Conservation (phyloP, 2,888 invertebrate genomes). For the Zeuzera pyrina region DNA sequence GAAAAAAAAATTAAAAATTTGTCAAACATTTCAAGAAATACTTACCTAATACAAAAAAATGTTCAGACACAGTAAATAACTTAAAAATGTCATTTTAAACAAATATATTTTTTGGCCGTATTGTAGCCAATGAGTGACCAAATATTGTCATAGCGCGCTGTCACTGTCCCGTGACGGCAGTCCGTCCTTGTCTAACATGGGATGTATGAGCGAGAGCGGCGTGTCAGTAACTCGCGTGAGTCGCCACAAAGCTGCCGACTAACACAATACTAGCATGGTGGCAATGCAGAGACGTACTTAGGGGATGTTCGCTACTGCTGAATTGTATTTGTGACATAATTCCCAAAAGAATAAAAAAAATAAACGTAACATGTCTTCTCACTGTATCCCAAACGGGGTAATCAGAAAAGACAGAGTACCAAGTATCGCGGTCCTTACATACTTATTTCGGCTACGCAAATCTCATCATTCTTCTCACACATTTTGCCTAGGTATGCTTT, state of each 20-base stretch:
- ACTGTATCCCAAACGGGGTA: too few relatives aligned
- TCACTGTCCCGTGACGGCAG: conserved; percentile 39
- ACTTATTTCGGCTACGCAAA: too few relatives aligned
- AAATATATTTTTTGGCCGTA: conserved; percentile 10
- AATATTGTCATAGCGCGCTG: conserved; percentile 47
- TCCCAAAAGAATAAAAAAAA: background rate
- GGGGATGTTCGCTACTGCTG: background rate
- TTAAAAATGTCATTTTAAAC: too few relatives aligned
- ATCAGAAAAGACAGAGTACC: too few relatives aligned
- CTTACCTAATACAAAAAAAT: too few relatives aligned
- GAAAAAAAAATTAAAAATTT: too few relatives aligned
- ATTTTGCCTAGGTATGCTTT: too few relatives aligned
- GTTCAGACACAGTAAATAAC: too few relatives aligned
- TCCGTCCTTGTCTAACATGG: conserved; percentile 23
- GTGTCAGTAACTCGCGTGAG: conserved; percentile 25
- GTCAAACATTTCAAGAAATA: too few relatives aligned
- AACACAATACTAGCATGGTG: conserved; percentile 68
- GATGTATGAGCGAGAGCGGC: conserved; percentile 24
- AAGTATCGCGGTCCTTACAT: too few relatives aligned
- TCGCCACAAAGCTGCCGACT: conserved; percentile 64
- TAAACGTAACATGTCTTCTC: too few relatives aligned
- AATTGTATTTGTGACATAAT: background rate
- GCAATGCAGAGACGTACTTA: conserved; percentile 50
- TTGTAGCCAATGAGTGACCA: conserved; percentile 63
- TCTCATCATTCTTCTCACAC: too few relatives aligned